Evolutionary conservation across 2,888 invertebrate genomes (phyloP).

Genomic region (Heliothis peltigera): DNA sequence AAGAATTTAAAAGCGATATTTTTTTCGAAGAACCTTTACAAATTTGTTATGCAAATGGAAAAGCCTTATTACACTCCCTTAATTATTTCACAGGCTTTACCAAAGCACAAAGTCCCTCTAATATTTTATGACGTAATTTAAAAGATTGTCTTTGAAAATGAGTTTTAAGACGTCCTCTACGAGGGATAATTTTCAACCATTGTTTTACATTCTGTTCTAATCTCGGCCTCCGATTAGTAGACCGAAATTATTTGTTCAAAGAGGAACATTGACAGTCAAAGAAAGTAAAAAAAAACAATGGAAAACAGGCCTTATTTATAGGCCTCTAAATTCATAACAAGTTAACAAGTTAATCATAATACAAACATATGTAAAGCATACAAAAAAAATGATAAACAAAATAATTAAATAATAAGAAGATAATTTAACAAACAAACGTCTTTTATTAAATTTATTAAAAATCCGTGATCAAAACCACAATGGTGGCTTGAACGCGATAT

Average conservation of each 20-base stretch:
- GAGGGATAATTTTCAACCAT: slow-evolving; percentile 67
- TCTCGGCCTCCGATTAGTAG: slow-evolving; percentile 58
- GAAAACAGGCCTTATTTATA: background rate
- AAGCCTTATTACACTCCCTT: slow-evolving; percentile 85
- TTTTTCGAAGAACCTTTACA: slow-evolving; percentile 72
- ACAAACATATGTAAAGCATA: slow-evolving; percentile 42
- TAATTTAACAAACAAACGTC: no score
- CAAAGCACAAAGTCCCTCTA: slow-evolving; percentile 77
- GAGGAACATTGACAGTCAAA: slow-evolving; percentile 15
- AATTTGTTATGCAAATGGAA: slow-evolving; percentile 85
- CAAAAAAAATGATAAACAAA: no score
- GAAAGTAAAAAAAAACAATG: slow-evolving; percentile 2
- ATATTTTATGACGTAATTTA: slow-evolving; percentile 85
- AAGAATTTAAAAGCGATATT: slow-evolving; percentile 80
- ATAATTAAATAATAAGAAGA: no score
- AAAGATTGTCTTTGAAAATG: slow-evolving; percentile 77
- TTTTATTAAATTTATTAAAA: no score
- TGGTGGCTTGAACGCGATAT: no score
- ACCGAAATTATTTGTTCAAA: slow-evolving; percentile 55
- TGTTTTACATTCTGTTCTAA: slow-evolving; percentile 64
- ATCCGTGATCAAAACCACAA: no score
- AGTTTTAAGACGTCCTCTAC: slow-evolving; percentile 72
- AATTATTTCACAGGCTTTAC: slow-evolving; percentile 83
- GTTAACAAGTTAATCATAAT: background rate
- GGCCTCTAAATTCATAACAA: background rate